These are phyloP conservation scores for Magallana ariakensis DNA, from an alignment of 1,140 invertebrate species.

Conservation along the genomic window DNA sequence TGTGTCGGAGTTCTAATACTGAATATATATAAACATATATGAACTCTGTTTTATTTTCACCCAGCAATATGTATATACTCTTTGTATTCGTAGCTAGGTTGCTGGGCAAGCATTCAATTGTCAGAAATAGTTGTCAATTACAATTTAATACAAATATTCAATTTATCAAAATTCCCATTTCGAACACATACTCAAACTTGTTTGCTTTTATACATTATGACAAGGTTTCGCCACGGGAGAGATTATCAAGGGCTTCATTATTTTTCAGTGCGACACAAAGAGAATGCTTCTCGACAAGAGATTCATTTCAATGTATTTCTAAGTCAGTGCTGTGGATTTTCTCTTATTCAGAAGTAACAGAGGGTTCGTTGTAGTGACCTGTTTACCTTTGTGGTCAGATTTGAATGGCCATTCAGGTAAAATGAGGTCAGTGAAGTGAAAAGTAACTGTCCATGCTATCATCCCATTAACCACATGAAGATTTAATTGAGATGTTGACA, in stretches of 20 bases:
- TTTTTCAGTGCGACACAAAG: background rate
- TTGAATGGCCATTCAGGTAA: background rate
- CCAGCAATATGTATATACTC: no score
- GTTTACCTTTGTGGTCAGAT: background rate
- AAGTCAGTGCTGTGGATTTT: background rate
- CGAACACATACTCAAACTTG: background rate
- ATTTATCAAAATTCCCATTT: background rate
- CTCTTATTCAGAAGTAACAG: no score
- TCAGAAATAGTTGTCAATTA: background rate
- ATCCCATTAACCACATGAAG: background rate
- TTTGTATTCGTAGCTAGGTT: no score
- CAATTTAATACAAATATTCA: constrained; percentile 8
- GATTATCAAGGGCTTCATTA: background rate
- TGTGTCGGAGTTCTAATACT: no score
- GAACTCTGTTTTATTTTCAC: no score
- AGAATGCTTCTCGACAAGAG: no score
- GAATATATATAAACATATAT: no score
- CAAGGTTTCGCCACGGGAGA: background rate
- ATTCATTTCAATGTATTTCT: background rate
- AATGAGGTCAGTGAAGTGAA: background rate
- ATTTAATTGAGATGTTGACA: no score
- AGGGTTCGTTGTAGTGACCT: no score
- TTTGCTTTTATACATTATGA: background rate
- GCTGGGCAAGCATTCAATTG: background rate
- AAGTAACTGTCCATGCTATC: background rate